Evolutionary conservation across 2,888 invertebrate genomes (phyloP).

Genomic region (Salticus scenicus): DNA sequence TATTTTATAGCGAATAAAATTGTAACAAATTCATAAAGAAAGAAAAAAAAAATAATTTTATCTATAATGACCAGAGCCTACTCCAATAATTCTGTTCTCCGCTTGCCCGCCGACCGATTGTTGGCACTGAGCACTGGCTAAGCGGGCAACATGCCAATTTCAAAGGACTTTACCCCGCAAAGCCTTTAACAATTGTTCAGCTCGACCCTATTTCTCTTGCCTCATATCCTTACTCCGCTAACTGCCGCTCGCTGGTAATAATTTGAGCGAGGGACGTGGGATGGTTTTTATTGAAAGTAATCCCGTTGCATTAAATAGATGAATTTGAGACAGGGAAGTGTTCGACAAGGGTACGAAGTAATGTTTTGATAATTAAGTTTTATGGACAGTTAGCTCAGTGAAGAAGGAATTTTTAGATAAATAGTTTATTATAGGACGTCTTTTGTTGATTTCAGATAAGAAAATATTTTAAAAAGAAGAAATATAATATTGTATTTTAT

Average conservation of each 20-base stretch:
- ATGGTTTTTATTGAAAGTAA: conserved; percentile 11
- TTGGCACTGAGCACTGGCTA: conserved; percentile 28
- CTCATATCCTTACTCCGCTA: conserved; percentile 25
- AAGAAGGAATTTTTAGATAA: too few species aligned
- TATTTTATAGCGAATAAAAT: not conserved
- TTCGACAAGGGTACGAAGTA: not conserved
- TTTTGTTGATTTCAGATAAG: too few species aligned
- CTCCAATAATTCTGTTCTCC: conserved; percentile 26
- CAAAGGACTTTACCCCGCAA: conserved; percentile 14
- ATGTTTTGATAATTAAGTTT: too few species aligned
- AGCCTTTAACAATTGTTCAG: conserved; percentile 32
- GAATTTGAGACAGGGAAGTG: not conserved
- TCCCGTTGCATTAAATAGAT: conserved; percentile 10
- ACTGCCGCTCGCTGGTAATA: conserved; percentile 35
- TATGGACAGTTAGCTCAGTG: too few species aligned
- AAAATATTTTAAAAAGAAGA: too few species aligned
- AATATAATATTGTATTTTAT: too few species aligned
- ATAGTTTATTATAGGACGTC: too few species aligned
- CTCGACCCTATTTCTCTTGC: conserved; percentile 34
- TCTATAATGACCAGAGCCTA: conserved; percentile 35
- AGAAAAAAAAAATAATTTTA: conserved; percentile 7
- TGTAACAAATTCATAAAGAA: not conserved
- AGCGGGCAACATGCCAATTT: conserved; percentile 51
- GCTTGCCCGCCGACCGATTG: conserved; percentile 21
- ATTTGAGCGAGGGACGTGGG: conserved; percentile 21